Conservation (phyloP, 2,888 invertebrate genomes). For the Clusia tigrina region DNA sequence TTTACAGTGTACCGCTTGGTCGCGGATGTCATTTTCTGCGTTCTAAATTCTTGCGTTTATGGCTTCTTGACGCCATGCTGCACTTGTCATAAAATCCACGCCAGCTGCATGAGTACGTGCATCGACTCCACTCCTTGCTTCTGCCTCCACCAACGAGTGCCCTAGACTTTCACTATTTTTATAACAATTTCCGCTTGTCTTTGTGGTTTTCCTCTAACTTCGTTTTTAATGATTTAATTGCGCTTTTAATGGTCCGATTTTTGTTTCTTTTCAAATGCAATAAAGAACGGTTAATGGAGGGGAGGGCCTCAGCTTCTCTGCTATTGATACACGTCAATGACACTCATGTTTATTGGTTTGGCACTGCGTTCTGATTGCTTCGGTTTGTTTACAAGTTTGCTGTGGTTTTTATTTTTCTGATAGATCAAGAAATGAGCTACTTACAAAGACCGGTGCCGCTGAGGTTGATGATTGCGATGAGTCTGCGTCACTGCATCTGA, state of each 20-base stretch:
- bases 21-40: too few relatives aligned
- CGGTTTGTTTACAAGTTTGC: conserved; percentile 1
- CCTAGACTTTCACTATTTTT: background rate
- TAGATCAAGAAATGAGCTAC: conserved; percentile 32
- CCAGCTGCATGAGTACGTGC: background rate
- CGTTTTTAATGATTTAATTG: conserved; percentile 12
- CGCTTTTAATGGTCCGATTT: background rate
- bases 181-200: conserved; percentile 10
- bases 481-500: conserved; percentile 50
- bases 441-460: conserved; percentile 51
- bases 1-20: too few relatives aligned
- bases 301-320: background rate
- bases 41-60: conserved; percentile 4
- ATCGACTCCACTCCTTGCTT: background rate
- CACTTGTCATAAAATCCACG: conserved; percentile 39
- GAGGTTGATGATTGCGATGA: conserved; percentile 43
- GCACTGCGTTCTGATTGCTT: background rate
- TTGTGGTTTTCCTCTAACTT: background rate
- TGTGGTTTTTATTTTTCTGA: too few relatives aligned
- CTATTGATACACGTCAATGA: background rate
- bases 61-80: conserved; percentile 28
- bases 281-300: too few relatives aligned
- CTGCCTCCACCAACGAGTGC: too few relatives aligned
- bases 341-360: conserved; percentile 3
- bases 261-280: background rate